A percentile compares a stretch with the other conserved stretches of the same genome.
These are phyloP conservation scores for Drosophila colorata DNA, from an alignment of 2,888 invertebrate genomes.

Conservation along the genomic window DNA sequence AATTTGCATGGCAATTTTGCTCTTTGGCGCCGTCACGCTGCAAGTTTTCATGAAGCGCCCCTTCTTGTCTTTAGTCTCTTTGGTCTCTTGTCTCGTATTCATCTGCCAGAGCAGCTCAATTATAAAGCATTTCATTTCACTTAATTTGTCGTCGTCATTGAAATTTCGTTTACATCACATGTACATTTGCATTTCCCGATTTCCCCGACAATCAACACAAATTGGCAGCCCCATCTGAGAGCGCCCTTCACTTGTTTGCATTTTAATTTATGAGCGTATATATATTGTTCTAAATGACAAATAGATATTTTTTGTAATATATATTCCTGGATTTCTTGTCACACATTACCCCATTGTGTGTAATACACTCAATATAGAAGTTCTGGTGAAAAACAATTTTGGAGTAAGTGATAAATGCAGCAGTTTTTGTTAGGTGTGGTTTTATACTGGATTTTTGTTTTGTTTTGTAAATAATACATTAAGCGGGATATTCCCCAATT, in stretches of 20 bases:
- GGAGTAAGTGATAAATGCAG: neutral
- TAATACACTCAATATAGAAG: neutral
- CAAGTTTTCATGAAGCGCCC: slow-evolving; percentile 20
- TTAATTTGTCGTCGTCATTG: slow-evolving; percentile 35
- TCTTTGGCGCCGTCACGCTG: slow-evolving; percentile 43
- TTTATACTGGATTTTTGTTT: neutral
- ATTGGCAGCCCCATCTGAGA: neutral
- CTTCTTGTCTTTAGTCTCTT: slow-evolving; percentile 1
- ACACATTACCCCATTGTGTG: neutral
- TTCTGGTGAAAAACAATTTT: neutral
- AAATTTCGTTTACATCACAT: slow-evolving; percentile 52
- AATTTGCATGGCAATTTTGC: slow-evolving; percentile 52
- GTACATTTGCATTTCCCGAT: slow-evolving; percentile 35
- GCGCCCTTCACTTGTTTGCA: slow-evolving; percentile 1
- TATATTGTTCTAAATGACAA: no score
- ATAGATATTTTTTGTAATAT: no score
- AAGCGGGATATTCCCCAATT: neutral
- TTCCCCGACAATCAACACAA: slow-evolving; percentile 15
- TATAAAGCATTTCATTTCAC: slow-evolving; percentile 42
- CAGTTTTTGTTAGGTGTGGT: neutral
- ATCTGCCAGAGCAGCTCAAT: slow-evolving; percentile 33
- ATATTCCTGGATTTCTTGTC: neutral
- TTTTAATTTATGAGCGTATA: neutral
- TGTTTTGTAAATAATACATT: neutral
- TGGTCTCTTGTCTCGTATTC: neutral